Conservation (phyloP, 2,888 invertebrate genomes). For the Cheilosia urbana region DNA sequence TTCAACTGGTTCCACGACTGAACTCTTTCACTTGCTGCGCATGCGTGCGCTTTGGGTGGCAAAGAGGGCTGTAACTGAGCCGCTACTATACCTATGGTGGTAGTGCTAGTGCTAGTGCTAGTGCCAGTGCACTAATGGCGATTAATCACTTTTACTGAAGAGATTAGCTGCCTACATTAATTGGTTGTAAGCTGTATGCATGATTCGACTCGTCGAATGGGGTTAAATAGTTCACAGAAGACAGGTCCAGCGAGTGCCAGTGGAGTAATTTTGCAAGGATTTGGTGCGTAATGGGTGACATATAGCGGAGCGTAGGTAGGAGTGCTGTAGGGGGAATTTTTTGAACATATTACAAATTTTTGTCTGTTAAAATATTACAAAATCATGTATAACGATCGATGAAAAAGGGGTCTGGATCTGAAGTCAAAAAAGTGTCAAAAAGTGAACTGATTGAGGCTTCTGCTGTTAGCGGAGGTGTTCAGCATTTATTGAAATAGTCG, state of each 20-base stretch:
- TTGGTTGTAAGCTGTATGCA: slow-evolving; percentile 65
- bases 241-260: slow-evolving; percentile 1
- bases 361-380: too few relatives aligned
- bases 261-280: background rate
- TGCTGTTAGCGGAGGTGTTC: too few relatives aligned
- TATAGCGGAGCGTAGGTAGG: too few relatives aligned
- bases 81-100: slow-evolving; percentile 6
- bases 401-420: too few relatives aligned
- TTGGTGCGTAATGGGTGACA: background rate
- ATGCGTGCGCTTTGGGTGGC: slow-evolving; percentile 30
- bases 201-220: slow-evolving; percentile 34
- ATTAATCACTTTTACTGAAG: slow-evolving; percentile 71
- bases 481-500: too few relatives aligned
- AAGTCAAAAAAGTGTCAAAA: too few relatives aligned
- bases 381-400: too few relatives aligned
- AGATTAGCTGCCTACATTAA: slow-evolving; percentile 72
- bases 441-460: too few relatives aligned
- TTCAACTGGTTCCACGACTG: slow-evolving; percentile 57
- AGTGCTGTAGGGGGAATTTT: too few relatives aligned
- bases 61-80: slow-evolving; percentile 17
- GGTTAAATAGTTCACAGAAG: slow-evolving; percentile 26
- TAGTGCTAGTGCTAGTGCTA: too few relatives aligned
- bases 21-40: slow-evolving; percentile 48
- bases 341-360: too few relatives aligned
- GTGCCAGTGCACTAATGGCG: slow-evolving; percentile 61